Percentiles rank a stretch among this genome's conserved stretches.
Evolutionary conservation across 1,140 invertebrate genomes (phyloP).

Genomic region (Rhizoglyphus robini): DNA sequence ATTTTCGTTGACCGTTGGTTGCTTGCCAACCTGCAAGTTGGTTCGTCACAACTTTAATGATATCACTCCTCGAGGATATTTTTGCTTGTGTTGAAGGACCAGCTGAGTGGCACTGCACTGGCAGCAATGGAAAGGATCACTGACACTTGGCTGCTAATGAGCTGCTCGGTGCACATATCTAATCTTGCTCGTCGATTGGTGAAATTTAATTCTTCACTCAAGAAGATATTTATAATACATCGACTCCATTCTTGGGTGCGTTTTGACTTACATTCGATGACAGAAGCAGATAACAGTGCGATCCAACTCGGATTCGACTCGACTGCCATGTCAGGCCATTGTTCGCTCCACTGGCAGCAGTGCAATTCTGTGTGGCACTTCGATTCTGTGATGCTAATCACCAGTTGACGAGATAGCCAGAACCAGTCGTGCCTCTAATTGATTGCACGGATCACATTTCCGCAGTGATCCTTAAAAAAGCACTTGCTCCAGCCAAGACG

Average conservation of each 20-base stretch:
- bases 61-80: no score
- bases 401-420: no score
- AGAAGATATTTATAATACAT: no score
- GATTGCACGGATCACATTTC: background rate
- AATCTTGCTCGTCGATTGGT: background rate
- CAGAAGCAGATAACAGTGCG: conserved; percentile 4
- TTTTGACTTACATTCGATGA: background rate
- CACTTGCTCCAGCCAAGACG: background rate
- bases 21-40: no score
- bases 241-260: background rate
- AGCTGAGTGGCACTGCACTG: no score
- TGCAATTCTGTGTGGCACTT: background rate
- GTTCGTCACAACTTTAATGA: no score
- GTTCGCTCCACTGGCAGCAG: background rate
- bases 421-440: background rate
- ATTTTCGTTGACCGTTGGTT: no score
- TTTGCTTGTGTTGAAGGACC: no score
- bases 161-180: no score
- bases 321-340: background rate
- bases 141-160: no score
- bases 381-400: background rate
- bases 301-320: background rate
- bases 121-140: no score
- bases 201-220: background rate
- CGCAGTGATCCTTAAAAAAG: background rate